These are phyloP conservation scores for Hofmannophila pseudospretella DNA, from an alignment of 2,888 invertebrate genomes.

Conservation along the genomic window DNA sequence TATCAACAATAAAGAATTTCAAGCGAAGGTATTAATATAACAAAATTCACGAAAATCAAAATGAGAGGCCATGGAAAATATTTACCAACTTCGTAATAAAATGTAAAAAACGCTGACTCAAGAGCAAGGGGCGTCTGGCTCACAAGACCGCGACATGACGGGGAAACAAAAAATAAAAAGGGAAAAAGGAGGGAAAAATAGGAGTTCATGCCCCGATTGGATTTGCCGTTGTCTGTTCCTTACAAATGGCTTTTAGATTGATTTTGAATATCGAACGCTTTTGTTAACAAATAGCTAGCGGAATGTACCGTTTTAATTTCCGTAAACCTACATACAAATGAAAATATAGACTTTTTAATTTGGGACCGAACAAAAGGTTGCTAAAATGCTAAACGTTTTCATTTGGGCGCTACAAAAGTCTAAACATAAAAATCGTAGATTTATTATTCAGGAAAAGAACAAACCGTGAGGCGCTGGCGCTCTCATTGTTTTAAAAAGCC, in stretches of 20 bases:
- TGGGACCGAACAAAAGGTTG: conserved; percentile 6
- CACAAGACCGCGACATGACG: conserved; percentile 71
- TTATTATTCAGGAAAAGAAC: conserved; percentile 56
- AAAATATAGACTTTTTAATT: conserved; percentile 8
- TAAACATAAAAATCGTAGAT: conserved; percentile 38
- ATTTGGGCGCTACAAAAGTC: conserved; percentile 15
- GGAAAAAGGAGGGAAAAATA: conserved; percentile 53
- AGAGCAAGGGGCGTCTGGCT: conserved; percentile 72
- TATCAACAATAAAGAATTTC: background rate
- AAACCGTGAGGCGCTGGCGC: conserved; percentile 41
- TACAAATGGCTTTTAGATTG: conserved; percentile 74
- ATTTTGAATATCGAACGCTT: conserved; percentile 63
- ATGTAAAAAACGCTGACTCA: conserved; percentile 71
- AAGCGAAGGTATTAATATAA: conserved; percentile 10
- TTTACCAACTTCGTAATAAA: conserved; percentile 73
- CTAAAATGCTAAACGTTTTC: conserved; percentile 13
- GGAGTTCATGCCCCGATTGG: conserved; percentile 64
- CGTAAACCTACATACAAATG: conserved; percentile 5
- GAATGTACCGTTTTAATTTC: conserved; percentile 7
- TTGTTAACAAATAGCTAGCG: conserved; percentile 44
- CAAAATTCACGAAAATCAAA: conserved; percentile 51
- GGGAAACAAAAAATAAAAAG: conserved; percentile 48
- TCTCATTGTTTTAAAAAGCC: conserved; percentile 72
- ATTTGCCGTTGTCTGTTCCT: conserved; percentile 74
- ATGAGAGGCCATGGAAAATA: conserved; percentile 60